Evolutionary conservation across 2,797 vertebrate genomes (phyloP), one percentile per base, ranked within the genome.

Genomic region (Enteromius anoplus): DNA sequence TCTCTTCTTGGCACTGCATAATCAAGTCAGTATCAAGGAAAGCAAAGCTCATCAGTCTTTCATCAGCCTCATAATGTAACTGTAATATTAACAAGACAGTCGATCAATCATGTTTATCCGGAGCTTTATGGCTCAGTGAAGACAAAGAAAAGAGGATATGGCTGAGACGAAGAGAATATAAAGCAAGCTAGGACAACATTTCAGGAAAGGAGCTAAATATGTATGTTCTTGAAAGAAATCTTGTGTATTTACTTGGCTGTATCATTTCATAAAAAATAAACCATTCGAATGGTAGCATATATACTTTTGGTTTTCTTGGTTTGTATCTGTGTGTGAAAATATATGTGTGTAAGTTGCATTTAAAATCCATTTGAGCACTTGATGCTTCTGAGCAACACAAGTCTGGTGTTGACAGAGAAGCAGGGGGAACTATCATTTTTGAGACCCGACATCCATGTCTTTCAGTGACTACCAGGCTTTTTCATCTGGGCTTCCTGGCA

Each of bases 21-120:
- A 68, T 75, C 34, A 66, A 75, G n/a, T 60, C 32, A 55, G 34
- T 10, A 68, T 75, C 80, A 66, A 53, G 62, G n/a, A 66, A 82
- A 82, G 70, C 62, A 65, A 75, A 82, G 34, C 80, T 75, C 45
- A 58, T 82, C 80, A 53, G 70, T 75, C 71, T 82, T 72, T 71
- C 68, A 64, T 73, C 69, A 64, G 80, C 68, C 55, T 47, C 47
- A 75, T 66, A 82, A 68, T 62, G 0, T 55, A 45, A 68, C 60
- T 73, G 45, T 68, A 68, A 82, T 82, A 55, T 68, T n/a, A 68
- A 68, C 80, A 68, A 75, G 34, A 45, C n/a, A 45, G 73, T 68
- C 47, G 55, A 82, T 82, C 71, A 82, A 34, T 82, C 80, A 75
- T 49, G 34, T 29, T 75, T 65, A 55, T 68, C 6, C 15, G 17